A percentile compares a stretch with the other conserved stretches of the same genome.
Evolutionary conservation across 2,113 vertebrate genomes (phyloP).

Genomic region (Anhinga anhinga): DNA sequence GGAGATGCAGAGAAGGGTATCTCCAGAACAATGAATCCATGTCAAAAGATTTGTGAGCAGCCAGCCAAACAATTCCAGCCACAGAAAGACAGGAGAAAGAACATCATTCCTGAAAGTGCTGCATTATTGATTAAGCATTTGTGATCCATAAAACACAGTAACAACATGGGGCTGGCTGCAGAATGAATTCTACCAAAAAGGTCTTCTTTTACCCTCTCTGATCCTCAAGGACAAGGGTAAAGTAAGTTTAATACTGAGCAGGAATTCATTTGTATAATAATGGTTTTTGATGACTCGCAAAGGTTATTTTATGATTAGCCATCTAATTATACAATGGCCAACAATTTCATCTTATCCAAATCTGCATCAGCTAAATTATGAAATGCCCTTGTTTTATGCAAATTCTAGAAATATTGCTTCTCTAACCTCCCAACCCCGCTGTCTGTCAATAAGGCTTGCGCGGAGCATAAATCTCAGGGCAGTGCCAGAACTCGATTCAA

Average conservation of each 20-base stretch:
- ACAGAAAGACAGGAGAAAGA: not conserved
- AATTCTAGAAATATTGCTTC: constrained; percentile 50
- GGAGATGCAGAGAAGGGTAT: not conserved
- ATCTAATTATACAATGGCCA: constrained; percentile 60
- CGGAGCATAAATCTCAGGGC: constrained; percentile 22
- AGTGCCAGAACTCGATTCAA: not conserved
- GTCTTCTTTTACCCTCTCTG: not conserved
- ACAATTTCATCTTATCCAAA: constrained; percentile 50
- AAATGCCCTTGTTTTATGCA: constrained; percentile 64
- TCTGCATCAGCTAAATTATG: constrained; percentile 52
- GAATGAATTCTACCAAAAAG: not conserved
- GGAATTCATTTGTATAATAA: constrained; percentile 60
- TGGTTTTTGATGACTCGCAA: constrained; percentile 29
- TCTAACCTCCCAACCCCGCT: constrained; percentile 43
- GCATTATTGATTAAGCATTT: constrained; percentile 50
- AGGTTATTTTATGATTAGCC: constrained; percentile 67
- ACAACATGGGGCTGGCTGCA: not conserved
- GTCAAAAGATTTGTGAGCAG: not conserved
- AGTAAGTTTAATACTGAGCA: not conserved
- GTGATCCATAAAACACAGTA: constrained; percentile 40
- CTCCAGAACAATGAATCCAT: not conserved
- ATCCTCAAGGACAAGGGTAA: constrained; percentile 37
- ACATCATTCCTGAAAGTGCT: not conserved
- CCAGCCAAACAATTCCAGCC: not conserved
- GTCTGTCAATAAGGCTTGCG: constrained; percentile 29